Base-by-base conservation (phyloP, 2,888 invertebrate genomes). In the Peribatodes rhomboidaria region DNA sequence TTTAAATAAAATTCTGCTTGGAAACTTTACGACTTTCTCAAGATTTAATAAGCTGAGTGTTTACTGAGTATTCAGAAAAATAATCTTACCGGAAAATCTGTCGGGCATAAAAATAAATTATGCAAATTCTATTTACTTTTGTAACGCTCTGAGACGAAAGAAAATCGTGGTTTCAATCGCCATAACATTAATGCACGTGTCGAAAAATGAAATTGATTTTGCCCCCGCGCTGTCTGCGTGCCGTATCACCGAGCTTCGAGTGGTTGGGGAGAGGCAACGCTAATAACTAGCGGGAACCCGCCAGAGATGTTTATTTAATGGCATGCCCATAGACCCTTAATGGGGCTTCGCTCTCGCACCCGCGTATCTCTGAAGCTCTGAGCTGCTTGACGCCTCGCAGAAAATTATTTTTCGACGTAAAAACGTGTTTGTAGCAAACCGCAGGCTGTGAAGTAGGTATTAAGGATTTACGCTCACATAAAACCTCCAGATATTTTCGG, bases 151-250 rank as follows among this genome's bases (percentile, higher is more conserved):
- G 18, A 44, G 44, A 44, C 46, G 50, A 68, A 72, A 71, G 70
- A 73, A 77, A 74, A 78, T 74, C 78, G 81, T 78, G 84, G 81
- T 85, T 86, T 83, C 85, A 80, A 84, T 81, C 79, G 82, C 86
- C 81, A 82, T 87, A 87, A 83, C 87, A 83, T 87, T 89, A 89
- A 87, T 87, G 89, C 89, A 88, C 88, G 90, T 89, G 90, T 90
- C 89, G 88, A 92, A 92, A 92, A 92, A 92, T 91, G 88, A 90
- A 92, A 92, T 92, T 90, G 92, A 92, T 92, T 92, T 91, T 83
- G 79, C 86, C 82, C 86, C 81, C 82, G 84, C 87, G 83, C 87
- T 87, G 84, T 75, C 84, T 90, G 86, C 92, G 92, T 93, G 92
- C 92, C 92, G 89, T 93, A 93, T 93, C 92, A 84, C 84, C 84